phyloP scores from a whole-genome alignment of 2,888 invertebrate genomes.

The Elysia crispata region DNA sequence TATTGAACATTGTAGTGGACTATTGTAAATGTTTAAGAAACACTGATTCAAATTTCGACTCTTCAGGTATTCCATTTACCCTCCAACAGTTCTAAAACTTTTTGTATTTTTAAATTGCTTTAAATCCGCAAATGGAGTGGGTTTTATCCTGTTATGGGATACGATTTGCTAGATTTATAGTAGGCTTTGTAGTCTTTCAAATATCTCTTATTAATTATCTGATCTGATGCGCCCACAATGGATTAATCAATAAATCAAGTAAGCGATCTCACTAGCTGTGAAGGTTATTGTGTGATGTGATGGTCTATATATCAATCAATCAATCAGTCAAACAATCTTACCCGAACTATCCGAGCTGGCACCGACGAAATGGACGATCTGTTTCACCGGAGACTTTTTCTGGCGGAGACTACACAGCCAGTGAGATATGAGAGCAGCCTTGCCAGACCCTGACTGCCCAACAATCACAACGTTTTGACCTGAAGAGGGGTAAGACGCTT shows the following conservation, averaged over 20 bases:
- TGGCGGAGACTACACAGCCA: constrained; percentile 60
- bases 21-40: no score
- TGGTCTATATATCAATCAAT: background rate
- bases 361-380: constrained; percentile 70
- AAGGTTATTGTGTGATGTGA: background rate
- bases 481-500: background rate
- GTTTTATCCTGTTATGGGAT: no score
- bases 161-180: no score
- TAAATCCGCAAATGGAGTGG: no score
- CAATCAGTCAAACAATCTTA: constrained; percentile 33
- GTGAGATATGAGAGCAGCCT: constrained; percentile 66
- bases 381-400: constrained; percentile 46
- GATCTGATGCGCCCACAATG: background rate
- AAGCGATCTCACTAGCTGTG: background rate
- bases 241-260: background rate
- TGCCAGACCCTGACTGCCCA: constrained; percentile 67
- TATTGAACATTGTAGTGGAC: no score
- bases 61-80: no score
- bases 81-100: no score
- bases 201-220: no score
- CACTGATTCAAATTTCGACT: no score
- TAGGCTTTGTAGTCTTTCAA: no score
- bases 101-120: no score
- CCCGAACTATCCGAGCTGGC: constrained; percentile 51
- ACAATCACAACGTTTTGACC: constrained; percentile 55